A percentile compares a stretch with the other conserved stretches of the same genome.
phyloP scores from a whole-genome alignment of 2,888 invertebrate genomes.

The Phengaris arion region DNA sequence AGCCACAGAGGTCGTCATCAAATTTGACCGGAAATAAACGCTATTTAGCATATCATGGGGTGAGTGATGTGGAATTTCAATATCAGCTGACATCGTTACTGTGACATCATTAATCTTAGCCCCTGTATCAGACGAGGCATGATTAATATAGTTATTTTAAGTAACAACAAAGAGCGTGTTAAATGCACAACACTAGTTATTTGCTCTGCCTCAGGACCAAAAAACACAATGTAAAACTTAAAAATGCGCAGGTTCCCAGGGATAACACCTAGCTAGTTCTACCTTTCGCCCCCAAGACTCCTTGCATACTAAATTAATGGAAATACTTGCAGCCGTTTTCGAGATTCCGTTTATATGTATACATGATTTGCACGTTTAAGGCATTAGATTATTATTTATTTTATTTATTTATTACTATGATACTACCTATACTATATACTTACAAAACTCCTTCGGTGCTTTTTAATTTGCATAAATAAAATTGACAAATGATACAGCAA shows the following conservation, averaged over 20 bases:
- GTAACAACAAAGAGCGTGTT: neutral
- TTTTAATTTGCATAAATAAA: neutral
- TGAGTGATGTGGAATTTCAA: slow-evolving; percentile 33
- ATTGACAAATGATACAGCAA: neutral
- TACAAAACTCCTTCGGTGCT: too few species aligned
- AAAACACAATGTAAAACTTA: too few species aligned
- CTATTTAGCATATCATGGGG: slow-evolving; percentile 20
- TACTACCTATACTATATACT: too few species aligned
- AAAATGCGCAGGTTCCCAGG: too few species aligned
- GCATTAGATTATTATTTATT: too few species aligned
- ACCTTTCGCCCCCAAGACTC: too few species aligned
- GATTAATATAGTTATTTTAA: slow-evolving; percentile 61
- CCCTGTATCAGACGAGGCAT: slow-evolving; percentile 57
- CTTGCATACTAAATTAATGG: too few species aligned
- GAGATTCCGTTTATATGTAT: too few species aligned
- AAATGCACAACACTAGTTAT: neutral
- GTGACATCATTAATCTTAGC: slow-evolving; percentile 51
- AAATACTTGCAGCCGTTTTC: too few species aligned
- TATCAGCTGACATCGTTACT: slow-evolving; percentile 34
- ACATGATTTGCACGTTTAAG: too few species aligned
- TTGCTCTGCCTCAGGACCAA: neutral
- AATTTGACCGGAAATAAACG: slow-evolving; percentile 3
- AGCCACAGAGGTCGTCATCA: neutral
- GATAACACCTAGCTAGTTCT: too few species aligned
- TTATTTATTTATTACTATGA: too few species aligned